Percentiles rank a stretch among this genome's conserved stretches.
Conservation (phyloP, 2,888 invertebrate species). For the Lasioglossum marginatum region DNA sequence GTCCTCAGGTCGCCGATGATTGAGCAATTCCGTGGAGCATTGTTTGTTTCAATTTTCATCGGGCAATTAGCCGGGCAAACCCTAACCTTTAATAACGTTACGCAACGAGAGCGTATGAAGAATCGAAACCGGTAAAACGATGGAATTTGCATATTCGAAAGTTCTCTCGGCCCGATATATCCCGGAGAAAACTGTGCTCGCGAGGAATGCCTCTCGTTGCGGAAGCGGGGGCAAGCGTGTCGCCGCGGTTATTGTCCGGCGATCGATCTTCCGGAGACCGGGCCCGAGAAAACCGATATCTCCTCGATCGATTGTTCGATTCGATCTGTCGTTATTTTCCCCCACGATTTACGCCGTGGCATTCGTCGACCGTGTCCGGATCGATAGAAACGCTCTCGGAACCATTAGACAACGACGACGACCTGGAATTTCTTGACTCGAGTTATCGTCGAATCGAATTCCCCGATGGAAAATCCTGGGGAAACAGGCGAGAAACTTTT, state of each 20-base stretch:
- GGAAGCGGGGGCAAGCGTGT: constrained; percentile 17
- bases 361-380: constrained; percentile 59
- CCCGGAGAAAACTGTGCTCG: constrained; percentile 27
- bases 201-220: constrained; percentile 16
- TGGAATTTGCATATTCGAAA: constrained; percentile 59
- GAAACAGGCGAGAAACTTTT: neutral
- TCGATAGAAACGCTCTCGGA: constrained; percentile 57
- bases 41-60: constrained; percentile 21
- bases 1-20: neutral
- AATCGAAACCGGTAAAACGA: constrained; percentile 46
- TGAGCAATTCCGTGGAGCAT: neutral
- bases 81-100: constrained; percentile 32
- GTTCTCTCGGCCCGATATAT: constrained; percentile 19
- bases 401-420: neutral
- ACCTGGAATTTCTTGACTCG: constrained; percentile 40
- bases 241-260: constrained; percentile 41
- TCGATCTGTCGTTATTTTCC: constrained; percentile 51
- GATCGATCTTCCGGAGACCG: constrained; percentile 39
- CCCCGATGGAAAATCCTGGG: constrained; percentile 33
- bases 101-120: constrained; percentile 41
- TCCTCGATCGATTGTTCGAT: constrained; percentile 49
- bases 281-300: constrained; percentile 48
- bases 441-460: constrained; percentile 42
- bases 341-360: constrained; percentile 48
- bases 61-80: constrained; percentile 26